phyloP scores from a whole-genome alignment of 2,888 invertebrate genomes.

The Ellobium chinense region DNA sequence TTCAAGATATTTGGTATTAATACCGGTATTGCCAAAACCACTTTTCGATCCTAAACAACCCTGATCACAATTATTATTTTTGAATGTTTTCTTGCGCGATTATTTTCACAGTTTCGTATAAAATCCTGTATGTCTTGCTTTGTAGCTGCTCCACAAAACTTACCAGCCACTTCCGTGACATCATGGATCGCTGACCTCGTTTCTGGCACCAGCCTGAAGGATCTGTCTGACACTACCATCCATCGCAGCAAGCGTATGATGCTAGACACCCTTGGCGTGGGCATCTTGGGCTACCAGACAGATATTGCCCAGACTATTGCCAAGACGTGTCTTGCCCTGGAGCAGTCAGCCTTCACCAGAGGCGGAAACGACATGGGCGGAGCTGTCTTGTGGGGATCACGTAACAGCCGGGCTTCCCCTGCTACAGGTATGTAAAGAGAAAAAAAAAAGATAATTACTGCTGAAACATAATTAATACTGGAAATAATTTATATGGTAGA shows the following conservation, averaged over 20 bases:
- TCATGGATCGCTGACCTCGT: slow-evolving; percentile 57
- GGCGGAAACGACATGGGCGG: slow-evolving; percentile 10
- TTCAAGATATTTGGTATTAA: too few species aligned
- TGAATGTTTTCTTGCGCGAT: too few species aligned
- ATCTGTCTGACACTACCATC: slow-evolving; percentile 54
- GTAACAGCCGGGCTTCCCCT: slow-evolving; percentile 23
- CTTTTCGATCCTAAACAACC: too few species aligned
- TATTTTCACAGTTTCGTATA: too few species aligned
- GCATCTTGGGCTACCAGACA: slow-evolving; percentile 57
- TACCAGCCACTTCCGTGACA: slow-evolving; percentile 54
- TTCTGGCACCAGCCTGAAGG: slow-evolving; percentile 49
- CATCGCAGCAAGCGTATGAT: slow-evolving; percentile 65
- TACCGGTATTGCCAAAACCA: too few species aligned
- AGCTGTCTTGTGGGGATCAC: slow-evolving; percentile 45
- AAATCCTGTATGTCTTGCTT: not conserved
- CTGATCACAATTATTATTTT: too few species aligned
- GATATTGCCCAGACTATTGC: slow-evolving; percentile 56
- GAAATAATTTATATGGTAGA: too few species aligned
- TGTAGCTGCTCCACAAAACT: slow-evolving; percentile 19
- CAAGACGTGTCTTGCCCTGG: slow-evolving; percentile 43
- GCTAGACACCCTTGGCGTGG: slow-evolving; percentile 61
- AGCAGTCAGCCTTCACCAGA: not conserved
- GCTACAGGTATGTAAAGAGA: slow-evolving; percentile 32
- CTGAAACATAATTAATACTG: too few species aligned
- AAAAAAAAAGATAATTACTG: too few species aligned